Evolutionary conservation across 2,888 invertebrate species (phyloP).

Genomic region (Fragum sueziense): DNA sequence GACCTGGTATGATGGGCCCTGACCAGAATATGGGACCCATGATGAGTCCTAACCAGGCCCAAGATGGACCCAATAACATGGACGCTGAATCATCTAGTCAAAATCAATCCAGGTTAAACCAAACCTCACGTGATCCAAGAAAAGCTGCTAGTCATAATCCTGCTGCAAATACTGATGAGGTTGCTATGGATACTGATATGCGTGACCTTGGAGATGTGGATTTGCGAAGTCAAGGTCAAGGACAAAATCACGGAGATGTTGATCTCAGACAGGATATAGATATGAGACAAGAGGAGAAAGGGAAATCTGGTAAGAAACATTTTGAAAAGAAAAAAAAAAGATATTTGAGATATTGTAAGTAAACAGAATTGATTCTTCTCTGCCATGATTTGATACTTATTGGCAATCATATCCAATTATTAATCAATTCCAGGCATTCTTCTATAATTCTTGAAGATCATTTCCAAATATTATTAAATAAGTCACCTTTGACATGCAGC

Average conservation of each 20-base stretch:
- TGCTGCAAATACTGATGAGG: background rate
- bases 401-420: no score
- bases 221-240: background rate
- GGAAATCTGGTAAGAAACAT: slow-evolving; percentile 28
- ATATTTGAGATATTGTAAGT: no score
- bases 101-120: background rate
- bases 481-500: no score
- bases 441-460: no score
- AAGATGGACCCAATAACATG: background rate
- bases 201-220: slow-evolving; percentile 18
- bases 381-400: no score
- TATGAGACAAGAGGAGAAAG: slow-evolving; percentile 39
- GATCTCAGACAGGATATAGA: slow-evolving; percentile 56
- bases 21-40: slow-evolving; percentile 29
- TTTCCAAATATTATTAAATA: no score
- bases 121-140: slow-evolving; percentile 2
- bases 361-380: no score
- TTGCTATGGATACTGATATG: slow-evolving; percentile 35
- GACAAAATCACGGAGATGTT: slow-evolving; percentile 33
- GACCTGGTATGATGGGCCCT: slow-evolving; percentile 42
- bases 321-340: background rate
- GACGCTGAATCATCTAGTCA: background rate
- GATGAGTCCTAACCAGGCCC: slow-evolving; percentile 32
- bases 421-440: no score
- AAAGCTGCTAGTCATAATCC: slow-evolving; percentile 8